Evolutionary conservation across 2,113 vertebrate genomes (phyloP).

Genomic region (Lathamus discolor): DNA sequence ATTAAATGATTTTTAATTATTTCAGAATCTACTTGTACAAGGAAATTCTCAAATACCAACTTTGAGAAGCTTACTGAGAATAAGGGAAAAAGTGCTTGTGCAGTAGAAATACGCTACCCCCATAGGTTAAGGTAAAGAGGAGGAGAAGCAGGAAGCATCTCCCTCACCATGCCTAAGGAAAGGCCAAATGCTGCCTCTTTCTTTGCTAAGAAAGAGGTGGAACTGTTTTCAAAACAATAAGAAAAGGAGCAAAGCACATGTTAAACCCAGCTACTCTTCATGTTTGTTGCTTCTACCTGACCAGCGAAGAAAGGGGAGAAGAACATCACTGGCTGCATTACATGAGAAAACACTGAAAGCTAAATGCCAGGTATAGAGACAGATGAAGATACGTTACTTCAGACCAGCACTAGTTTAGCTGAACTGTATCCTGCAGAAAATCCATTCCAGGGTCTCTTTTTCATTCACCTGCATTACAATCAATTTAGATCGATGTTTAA

Average conservation of each 20-base stretch:
- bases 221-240: background rate
- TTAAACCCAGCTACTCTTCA: background rate
- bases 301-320: background rate
- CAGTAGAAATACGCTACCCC: background rate
- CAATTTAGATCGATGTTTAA: background rate
- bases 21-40: background rate
- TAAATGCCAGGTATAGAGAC: background rate
- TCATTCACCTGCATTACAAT: background rate
- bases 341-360: background rate
- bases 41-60: background rate
- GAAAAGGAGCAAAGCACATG: background rate
- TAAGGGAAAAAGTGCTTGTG: background rate
- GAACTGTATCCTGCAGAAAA: background rate
- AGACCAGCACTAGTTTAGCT: background rate
- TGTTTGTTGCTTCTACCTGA: background rate
- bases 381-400: background rate
- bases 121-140: background rate
- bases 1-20: background rate
- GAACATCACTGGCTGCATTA: background rate
- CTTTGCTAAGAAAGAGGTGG: background rate
- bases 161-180: background rate
- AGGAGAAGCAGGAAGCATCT: background rate
- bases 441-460: background rate
- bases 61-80: background rate
- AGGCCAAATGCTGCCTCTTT: background rate